Percentiles rank a stretch among this genome's conserved stretches.
phyloP scores from a whole-genome alignment of 1,140 invertebrate species.

The Melanaphis sacchari region DNA sequence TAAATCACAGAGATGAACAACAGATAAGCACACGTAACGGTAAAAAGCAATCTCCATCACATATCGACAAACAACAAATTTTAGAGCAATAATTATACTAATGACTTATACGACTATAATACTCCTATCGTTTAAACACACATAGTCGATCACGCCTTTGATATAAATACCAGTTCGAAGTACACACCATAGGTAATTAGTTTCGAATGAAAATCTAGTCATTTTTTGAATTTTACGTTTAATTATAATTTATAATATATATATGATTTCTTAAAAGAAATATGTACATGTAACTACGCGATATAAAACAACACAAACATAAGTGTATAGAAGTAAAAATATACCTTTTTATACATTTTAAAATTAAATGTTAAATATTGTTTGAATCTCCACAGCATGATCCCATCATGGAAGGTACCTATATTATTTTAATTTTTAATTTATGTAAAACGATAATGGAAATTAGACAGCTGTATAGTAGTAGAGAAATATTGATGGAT shows the following conservation, averaged over 20 bases:
- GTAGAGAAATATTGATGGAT: slow-evolving; percentile 7
- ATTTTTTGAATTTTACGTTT: background rate
- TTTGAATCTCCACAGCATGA: background rate
- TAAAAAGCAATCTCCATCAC: background rate
- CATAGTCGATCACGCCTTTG: background rate
- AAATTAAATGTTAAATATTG: background rate
- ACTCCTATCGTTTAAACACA: background rate
- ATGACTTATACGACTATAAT: slow-evolving; percentile 2
- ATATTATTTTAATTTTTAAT: slow-evolving; percentile 14
- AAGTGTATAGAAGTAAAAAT: background rate
- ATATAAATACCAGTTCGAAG: background rate
- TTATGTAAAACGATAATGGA: slow-evolving; percentile 42
- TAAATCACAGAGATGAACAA: too few species aligned
- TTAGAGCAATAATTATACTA: background rate
- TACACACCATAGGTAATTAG: background rate
- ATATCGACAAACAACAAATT: background rate
- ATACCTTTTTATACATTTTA: background rate
- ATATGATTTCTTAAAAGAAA: background rate
- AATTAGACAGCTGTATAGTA: background rate
- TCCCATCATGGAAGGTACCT: background rate
- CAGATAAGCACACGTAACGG: background rate
- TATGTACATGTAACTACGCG: background rate
- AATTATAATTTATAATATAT: background rate
- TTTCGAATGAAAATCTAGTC: background rate
- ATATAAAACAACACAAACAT: background rate